Evolutionary conservation across 2,113 vertebrate genomes (phyloP), one percentile per base, ranked within the genome.

Genomic region (Excalfactoria chinensis): DNA sequence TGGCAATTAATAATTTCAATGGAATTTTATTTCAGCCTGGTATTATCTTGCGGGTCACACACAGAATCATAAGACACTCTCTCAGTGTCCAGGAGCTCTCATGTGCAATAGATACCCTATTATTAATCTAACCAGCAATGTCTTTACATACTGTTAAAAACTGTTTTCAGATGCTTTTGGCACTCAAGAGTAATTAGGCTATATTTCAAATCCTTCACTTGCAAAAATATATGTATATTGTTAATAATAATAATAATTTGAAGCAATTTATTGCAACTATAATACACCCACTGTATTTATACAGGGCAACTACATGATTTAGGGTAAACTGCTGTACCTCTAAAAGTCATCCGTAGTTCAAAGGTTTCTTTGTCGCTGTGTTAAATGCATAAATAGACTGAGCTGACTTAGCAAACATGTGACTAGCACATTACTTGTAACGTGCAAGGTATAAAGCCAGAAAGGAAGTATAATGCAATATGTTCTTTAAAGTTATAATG

Each of bases 21-120:
- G 71, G 69, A 84, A 94, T 96, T 96, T 95, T 88, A 91, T 89
- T 97, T 89, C 94, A 89, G 44, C 81, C 43, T 66, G 75, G 43
- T 62, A 95, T 93, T 94, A 53, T 70, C 20, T 62, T 89, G 84
- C 67, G 19, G 80, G 41, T 70, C 62, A 89, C 46, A 64, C 23
- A 90, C 43, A 60, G 84, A 95, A 91, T 87, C 78, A 96, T 48
- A 71, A 88, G 77, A 86, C 84, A 70, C 8, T 62, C 3, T 11
- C 80, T 88, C 35, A 34, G 44, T 85, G 71, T 88, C 82, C 84
- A 69, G 63, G 70, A 71, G 63, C 77, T 72, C 62, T 86, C 56
- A 72, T 71, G 67, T 56, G 79, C 19, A 26, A 68, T 56, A 89
- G 79, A 77, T 72, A 40, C 40, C 34, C n/a, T 74, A 23, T 51